phyloP scores from a whole-genome alignment of 2,113 vertebrate genomes.

The Anguilla japonica region DNA sequence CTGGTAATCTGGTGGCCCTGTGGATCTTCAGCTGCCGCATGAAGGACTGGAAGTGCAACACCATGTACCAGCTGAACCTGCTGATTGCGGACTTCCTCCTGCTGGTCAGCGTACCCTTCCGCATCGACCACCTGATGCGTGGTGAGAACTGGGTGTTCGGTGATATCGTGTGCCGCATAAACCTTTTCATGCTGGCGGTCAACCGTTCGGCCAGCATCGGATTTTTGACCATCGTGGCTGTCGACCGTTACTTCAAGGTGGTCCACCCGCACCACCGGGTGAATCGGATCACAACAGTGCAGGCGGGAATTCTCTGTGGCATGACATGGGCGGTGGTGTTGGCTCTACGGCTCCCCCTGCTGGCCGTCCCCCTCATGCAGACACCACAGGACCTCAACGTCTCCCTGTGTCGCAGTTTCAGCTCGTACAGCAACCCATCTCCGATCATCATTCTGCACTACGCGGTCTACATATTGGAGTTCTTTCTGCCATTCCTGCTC shows the following conservation, averaged over 20 bases:
- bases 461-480: slow-evolving; percentile 56
- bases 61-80: slow-evolving; percentile 67
- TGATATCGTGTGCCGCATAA: slow-evolving; percentile 55
- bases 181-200: slow-evolving; percentile 69
- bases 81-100: slow-evolving; percentile 68
- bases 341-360: slow-evolving; percentile 60
- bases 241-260: slow-evolving; percentile 75
- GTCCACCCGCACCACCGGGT: slow-evolving; percentile 66
- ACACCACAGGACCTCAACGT: neutral
- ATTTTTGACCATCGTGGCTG: slow-evolving; percentile 65
- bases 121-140: slow-evolving; percentile 60
- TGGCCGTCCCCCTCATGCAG: slow-evolving; percentile 51
- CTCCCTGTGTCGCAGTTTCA: slow-evolving; percentile 67
- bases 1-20: slow-evolving; percentile 62
- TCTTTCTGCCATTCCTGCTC: slow-evolving; percentile 59
- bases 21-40: slow-evolving; percentile 70
- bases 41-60: slow-evolving; percentile 64
- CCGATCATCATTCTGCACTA: slow-evolving; percentile 49
- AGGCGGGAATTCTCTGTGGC: slow-evolving; percentile 33
- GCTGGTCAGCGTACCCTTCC: slow-evolving; percentile 65
- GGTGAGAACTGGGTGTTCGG: slow-evolving; percentile 64
- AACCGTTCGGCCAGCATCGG: slow-evolving; percentile 69
- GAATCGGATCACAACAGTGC: slow-evolving; percentile 50
- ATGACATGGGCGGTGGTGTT: slow-evolving; percentile 61
- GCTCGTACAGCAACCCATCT: slow-evolving; percentile 23